A percentile compares a stretch with the other conserved stretches of the same genome.
Evolutionary conservation across 2,888 invertebrate genomes (phyloP).

Genomic region (Oxystoma pomonae): DNA sequence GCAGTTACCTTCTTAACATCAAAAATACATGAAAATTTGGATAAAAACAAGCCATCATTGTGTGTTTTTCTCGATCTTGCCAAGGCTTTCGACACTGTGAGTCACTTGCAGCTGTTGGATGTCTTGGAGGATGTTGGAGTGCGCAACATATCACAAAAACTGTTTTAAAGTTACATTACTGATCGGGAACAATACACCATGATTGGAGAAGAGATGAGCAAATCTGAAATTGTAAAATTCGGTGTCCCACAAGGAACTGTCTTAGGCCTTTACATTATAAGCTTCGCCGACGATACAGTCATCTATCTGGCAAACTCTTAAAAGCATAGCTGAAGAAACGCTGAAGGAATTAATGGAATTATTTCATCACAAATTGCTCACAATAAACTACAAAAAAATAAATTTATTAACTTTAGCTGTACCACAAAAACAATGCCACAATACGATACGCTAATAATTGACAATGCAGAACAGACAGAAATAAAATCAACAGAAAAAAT

Average conservation of each 20-base stretch:
- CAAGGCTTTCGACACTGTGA: constrained; percentile 14
- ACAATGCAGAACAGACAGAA: not conserved
- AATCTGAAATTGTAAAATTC: not conserved
- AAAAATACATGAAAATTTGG: constrained; percentile 4
- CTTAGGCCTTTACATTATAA: not conserved
- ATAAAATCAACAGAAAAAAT: constrained; percentile 1
- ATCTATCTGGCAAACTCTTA: not conserved
- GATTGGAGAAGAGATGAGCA: not conserved
- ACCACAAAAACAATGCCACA: not conserved
- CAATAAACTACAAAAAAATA: not conserved
- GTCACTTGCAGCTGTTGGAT: not conserved
- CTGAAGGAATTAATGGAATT: not conserved
- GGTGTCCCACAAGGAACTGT: constrained; percentile 7
- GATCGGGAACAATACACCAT: not conserved
- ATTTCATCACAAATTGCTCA: not conserved
- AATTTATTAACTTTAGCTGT: not conserved
- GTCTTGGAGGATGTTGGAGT: constrained; percentile 9
- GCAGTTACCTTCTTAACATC: constrained; percentile 28
- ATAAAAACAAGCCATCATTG: constrained; percentile 1
- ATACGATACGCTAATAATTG: not conserved
- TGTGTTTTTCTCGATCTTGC: constrained; percentile 11
- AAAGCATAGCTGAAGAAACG: not conserved
- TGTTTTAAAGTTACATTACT: constrained; percentile 7
- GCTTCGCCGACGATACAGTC: not conserved
- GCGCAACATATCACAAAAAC: not conserved